phyloP scores from a whole-genome alignment of 1,140 invertebrate genomes.

The Euura lappo region DNA sequence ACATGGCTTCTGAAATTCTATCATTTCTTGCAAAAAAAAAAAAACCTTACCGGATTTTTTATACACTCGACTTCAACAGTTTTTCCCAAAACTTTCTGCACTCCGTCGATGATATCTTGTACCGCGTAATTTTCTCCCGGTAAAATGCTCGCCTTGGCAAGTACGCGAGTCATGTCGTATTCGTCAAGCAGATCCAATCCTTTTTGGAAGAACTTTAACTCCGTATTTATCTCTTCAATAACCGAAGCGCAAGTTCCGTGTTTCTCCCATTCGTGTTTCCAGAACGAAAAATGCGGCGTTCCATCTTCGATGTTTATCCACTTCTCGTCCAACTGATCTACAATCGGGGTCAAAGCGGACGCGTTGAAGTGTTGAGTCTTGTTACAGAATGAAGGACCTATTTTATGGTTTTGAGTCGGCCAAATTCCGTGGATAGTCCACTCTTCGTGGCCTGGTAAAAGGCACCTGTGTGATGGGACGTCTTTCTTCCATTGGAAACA shows the following conservation, averaged over 20 bases:
- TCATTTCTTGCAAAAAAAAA: neutral
- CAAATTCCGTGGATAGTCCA: constrained; percentile 87
- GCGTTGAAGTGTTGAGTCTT: constrained; percentile 69
- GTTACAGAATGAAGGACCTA: constrained; percentile 75
- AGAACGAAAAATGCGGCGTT: constrained; percentile 67
- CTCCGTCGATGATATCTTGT: constrained; percentile 63
- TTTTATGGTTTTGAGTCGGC: constrained; percentile 74
- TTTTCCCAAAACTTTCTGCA: constrained; percentile 50
- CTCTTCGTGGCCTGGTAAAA: constrained; percentile 65
- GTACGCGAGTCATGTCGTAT: constrained; percentile 70
- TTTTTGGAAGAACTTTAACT: constrained; percentile 76
- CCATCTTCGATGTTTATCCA: constrained; percentile 79
- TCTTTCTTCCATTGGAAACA: constrained; percentile 74
- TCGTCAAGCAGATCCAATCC: constrained; percentile 69
- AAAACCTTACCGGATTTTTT: constrained; percentile 35
- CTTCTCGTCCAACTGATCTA: constrained; percentile 65
- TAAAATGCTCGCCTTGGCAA: constrained; percentile 63
- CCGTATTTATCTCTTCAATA: constrained; percentile 66
- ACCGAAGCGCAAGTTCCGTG: constrained; percentile 81
- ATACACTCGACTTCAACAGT: constrained; percentile 40
- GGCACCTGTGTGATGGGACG: constrained; percentile 66
- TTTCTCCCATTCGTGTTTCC: constrained; percentile 86
- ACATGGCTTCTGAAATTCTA: neutral
- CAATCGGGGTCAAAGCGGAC: constrained; percentile 64
- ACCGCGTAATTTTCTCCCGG: constrained; percentile 67